These are phyloP conservation scores for Rhynchophorus ferrugineus DNA, from an alignment of 1,140 invertebrate genomes.

Conservation along the genomic window DNA sequence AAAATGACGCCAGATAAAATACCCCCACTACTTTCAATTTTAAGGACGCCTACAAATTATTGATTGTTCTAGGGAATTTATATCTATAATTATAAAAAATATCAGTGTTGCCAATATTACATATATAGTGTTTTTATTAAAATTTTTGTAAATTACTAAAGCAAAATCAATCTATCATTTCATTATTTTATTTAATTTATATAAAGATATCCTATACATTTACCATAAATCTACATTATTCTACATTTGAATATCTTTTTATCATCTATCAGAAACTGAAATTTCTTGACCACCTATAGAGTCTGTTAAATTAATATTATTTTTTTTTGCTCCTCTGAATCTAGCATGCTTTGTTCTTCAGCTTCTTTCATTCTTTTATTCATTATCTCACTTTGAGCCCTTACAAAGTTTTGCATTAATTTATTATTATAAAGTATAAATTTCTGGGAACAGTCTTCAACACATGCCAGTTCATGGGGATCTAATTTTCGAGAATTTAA, in stretches of 20 bases:
- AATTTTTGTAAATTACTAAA: no score
- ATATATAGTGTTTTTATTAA: no score
- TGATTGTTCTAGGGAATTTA: no score
- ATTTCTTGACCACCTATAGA: background rate
- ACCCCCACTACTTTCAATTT: no score
- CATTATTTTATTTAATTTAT: no score
- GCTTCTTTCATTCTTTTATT: slow-evolving; percentile 30
- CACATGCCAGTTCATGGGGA: slow-evolving; percentile 41
- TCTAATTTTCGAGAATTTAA: slow-evolving; percentile 75
- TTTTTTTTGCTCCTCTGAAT: background rate
- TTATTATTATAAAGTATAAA: slow-evolving; percentile 35
- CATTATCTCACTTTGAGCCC: slow-evolving; percentile 28
- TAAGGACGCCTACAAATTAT: no score
- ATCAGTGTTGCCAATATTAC: no score
- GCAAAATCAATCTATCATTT: no score
- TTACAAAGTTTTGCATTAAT: slow-evolving; percentile 33
- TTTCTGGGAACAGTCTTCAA: slow-evolving; percentile 32
- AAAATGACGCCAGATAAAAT: no score
- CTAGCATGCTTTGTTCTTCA: slow-evolving; percentile 17
- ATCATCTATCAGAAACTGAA: background rate
- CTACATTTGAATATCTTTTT: background rate
- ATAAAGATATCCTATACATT: background rate
- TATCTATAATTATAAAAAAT: no score
- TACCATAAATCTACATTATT: background rate
- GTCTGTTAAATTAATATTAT: background rate